A percentile compares a stretch with the other conserved stretches of the same genome.
These are phyloP conservation scores for Girardinus metallicus DNA, from an alignment of 2,797 vertebrate genomes.

Conservation along the genomic window DNA sequence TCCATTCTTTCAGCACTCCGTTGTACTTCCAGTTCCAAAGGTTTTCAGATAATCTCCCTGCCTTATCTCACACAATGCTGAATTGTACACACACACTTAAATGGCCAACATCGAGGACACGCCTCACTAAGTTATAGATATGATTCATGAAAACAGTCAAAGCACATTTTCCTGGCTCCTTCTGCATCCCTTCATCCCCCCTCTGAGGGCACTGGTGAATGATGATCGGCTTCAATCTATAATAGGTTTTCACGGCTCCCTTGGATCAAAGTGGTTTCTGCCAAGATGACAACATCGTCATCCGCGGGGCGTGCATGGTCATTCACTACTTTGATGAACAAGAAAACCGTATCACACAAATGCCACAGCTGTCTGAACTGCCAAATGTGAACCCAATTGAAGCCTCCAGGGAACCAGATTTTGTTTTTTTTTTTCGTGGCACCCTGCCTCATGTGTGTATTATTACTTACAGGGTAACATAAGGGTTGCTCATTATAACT, in stretches of 20 bases:
- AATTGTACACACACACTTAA: conserved; percentile 37
- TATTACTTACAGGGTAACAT: conserved; percentile 23
- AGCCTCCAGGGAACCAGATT: conserved; percentile 33
- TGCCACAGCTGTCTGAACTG: conserved; percentile 65
- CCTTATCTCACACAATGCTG: conserved; percentile 43
- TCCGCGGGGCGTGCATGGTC: conserved; percentile 27
- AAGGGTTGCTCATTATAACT: conserved; percentile 39
- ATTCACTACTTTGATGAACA: conserved; percentile 60
- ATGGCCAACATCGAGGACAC: conserved; percentile 46
- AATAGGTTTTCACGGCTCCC: conserved; percentile 36
- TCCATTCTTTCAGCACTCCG: conserved; percentile 20
- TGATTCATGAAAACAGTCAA: conserved; percentile 49
- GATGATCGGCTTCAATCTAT: conserved; percentile 31
- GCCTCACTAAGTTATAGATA: conserved; percentile 43
- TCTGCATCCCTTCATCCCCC: conserved; percentile 22
- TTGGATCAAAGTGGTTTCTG: conserved; percentile 27
- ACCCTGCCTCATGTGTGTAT: conserved; percentile 19
- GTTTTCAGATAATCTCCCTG: conserved; percentile 11
- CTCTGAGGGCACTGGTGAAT: conserved; percentile 27
- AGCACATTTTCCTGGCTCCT: conserved; percentile 28
- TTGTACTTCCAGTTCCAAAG: conserved; percentile 22
- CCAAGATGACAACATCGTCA: conserved; percentile 45
- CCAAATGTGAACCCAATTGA: conserved; percentile 45
- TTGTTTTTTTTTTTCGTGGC: conserved; percentile 30
- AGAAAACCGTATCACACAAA: conserved; percentile 61